These are phyloP conservation scores for Drosophila sproati DNA, from an alignment of 1,140 invertebrate genomes.

Conservation along the genomic window DNA sequence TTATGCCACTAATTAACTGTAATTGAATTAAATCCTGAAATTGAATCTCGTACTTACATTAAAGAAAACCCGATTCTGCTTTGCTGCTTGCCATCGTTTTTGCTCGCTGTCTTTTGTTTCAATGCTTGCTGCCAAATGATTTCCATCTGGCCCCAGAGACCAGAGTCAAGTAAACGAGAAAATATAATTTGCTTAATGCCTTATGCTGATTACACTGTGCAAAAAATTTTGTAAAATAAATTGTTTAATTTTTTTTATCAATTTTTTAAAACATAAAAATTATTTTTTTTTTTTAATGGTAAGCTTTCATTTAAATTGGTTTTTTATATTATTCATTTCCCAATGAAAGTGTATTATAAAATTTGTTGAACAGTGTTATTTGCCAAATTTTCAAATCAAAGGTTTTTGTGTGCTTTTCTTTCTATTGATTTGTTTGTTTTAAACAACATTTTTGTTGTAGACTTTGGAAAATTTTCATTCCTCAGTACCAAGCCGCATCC, in stretches of 20 bases:
- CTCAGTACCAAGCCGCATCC: conserved; percentile 5
- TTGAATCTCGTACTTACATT: conserved; percentile 35
- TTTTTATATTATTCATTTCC: neutral
- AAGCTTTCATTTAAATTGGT: neutral
- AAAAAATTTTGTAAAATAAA: conserved; percentile 6
- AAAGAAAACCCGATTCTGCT: conserved; percentile 69
- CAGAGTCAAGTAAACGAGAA: conserved; percentile 63
- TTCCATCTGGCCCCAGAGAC: conserved; percentile 28
- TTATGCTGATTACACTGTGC: conserved; percentile 50
- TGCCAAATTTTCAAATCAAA: conserved; percentile 25
- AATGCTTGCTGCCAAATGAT: conserved; percentile 70
- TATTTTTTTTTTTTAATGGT: neutral
- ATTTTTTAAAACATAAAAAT: neutral
- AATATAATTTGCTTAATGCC: conserved; percentile 46
- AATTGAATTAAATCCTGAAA: conserved; percentile 39
- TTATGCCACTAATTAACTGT: conserved; percentile 54
- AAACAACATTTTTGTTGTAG: conserved; percentile 64
- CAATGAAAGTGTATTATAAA: neutral
- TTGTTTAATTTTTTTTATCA: neutral
- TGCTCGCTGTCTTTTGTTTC: conserved; percentile 75
- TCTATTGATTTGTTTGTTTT: conserved; percentile 78
- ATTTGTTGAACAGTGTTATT: conserved; percentile 28
- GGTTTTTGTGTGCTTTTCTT: conserved; percentile 53
- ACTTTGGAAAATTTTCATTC: neutral
- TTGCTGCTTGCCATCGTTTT: conserved; percentile 75